Evolutionary conservation across 1,140 invertebrate genomes (phyloP), one percentile per base, ranked within the genome.

Genomic region (Dysdera silvatica): DNA sequence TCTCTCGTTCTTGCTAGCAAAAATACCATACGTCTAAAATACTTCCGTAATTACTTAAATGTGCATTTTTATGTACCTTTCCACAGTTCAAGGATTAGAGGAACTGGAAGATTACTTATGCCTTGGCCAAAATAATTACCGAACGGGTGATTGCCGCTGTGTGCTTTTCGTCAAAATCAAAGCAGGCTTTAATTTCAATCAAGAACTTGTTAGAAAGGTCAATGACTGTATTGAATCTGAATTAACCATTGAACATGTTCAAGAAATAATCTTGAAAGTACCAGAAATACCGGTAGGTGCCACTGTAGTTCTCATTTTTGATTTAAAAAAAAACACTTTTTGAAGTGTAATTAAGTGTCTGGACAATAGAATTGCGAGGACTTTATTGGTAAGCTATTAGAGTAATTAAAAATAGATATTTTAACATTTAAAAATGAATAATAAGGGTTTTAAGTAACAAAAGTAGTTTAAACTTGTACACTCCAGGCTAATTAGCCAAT

Each of bases 191-290:
- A 61, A 71, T 47, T 74, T 81, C 33, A 75, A 67, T 16, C 47
- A 73, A 26, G 74, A 77, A 5, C 67, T 82, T 1, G 70, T 72
- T 5, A 69, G 71, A 40, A 71, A 70, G 31, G 67, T 82, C 12
- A 74, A 74, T 48, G 64, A 66, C 0, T 71, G 66, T 52, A 80
- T 82, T n/a, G 68, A 79, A 12, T 70, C 70, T 31, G 71, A 76
- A 28, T 72, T 81, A 24, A 80, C 79, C 20, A 76, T 79, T 5
- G 68, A 81, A 47, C 80, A 82, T 68, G 78, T 82, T 33, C 81
- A 81, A 12, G 68, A 75, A 45, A 53, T 78, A 29, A 76, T 82
- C 43, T 69, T 80, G n/a, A 71, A 72, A 28, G 76, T 79, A 37
- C 65, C 67, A n/a, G 81, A 81, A 67, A 81, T 82, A 70, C 81